A percentile compares a stretch with the other conserved stretches of the same genome.
Conservation (phyloP, 2,888 invertebrate genomes). For the Andricus curvator region DNA sequence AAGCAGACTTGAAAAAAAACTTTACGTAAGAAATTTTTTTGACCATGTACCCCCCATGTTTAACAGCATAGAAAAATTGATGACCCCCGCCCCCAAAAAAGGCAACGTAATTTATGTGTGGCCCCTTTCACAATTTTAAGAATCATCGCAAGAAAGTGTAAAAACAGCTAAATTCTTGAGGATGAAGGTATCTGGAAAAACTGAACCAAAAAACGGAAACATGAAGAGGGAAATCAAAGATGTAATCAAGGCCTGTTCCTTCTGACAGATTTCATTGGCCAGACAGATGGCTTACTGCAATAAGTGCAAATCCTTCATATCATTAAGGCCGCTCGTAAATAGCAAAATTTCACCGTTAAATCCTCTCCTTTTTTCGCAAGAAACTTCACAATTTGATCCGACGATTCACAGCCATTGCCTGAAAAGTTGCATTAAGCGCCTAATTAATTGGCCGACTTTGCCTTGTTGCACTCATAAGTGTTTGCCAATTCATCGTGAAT, state of each 20-base stretch:
- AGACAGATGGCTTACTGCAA: neutral
- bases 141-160: neutral
- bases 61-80: too few relatives aligned
- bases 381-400: conserved; percentile 26
- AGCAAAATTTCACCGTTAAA: conserved; percentile 10
- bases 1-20: too few relatives aligned
- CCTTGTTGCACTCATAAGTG: conserved; percentile 2
- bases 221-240: neutral
- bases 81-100: too few relatives aligned
- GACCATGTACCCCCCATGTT: too few relatives aligned
- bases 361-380: conserved; percentile 30
- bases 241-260: conserved; percentile 17
- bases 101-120: too few relatives aligned
- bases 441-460: conserved; percentile 34
- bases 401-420: conserved; percentile 1
- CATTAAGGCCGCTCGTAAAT: conserved; percentile 31
- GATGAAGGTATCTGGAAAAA: neutral
- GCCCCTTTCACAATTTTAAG: neutral
- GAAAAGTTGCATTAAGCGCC: conserved; percentile 24
- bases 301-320: conserved; percentile 17
- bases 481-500: conserved; percentile 34
- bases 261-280: conserved; percentile 36
- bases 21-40: too few relatives aligned
- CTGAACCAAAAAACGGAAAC: neutral
- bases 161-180: neutral